Evolutionary conservation across 2,888 invertebrate species (phyloP).

Genomic region (Fragum sueziense): DNA sequence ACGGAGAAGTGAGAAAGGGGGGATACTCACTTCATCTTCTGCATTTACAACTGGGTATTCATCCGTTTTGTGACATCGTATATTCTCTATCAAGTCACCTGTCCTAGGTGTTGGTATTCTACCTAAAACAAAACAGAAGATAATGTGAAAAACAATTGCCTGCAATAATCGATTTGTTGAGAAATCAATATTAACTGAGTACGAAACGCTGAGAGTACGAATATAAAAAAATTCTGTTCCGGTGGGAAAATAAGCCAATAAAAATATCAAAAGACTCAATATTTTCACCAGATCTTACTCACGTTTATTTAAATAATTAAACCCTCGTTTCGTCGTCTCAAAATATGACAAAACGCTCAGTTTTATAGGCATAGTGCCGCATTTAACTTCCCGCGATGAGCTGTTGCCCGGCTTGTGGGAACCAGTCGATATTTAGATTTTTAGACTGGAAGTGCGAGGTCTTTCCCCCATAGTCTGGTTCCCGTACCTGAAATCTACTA

Average conservation of each 20-base stretch:
- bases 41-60: conserved; percentile 68
- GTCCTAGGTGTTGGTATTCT: conserved; percentile 9
- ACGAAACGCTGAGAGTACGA: too few species aligned
- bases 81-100: conserved; percentile 56
- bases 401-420: background rate
- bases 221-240: too few species aligned
- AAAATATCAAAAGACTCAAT: too few species aligned
- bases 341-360: background rate
- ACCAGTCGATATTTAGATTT: background rate
- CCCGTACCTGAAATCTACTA: too few species aligned
- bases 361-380: background rate
- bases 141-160: background rate
- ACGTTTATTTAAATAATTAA: background rate
- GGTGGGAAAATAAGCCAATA: too few species aligned
- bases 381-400: conserved; percentile 5
- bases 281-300: too few species aligned
- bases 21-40: conserved; percentile 71
- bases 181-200: too few species aligned
- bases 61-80: conserved; percentile 67
- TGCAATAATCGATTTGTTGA: too few species aligned
- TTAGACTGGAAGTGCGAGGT: too few species aligned
- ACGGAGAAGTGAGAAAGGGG: too few species aligned
- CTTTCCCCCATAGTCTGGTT: too few species aligned
- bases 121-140: conserved; percentile 35
- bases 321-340: conserved; percentile 3